Conservation (phyloP, 2,888 invertebrate species). For the Himalopsyche anomala region DNA sequence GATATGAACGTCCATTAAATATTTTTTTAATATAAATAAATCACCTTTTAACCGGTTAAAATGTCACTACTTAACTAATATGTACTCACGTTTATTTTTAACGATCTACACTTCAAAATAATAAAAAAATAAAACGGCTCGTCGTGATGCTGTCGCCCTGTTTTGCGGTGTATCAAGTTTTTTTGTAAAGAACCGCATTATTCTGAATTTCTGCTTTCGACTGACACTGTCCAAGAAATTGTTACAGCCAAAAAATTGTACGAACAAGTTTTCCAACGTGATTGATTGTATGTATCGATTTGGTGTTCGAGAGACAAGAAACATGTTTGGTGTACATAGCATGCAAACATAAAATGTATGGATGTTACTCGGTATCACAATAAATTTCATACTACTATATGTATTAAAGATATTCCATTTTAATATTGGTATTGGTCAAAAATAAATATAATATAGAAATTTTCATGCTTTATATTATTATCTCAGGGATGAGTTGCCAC, state of each 20-base stretch:
- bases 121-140: not conserved
- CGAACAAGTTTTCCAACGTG: not conserved
- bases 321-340: too few species aligned
- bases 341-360: too few species aligned
- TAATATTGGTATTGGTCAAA: too few species aligned
- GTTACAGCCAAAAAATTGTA: not conserved
- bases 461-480: too few species aligned
- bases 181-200: not conserved
- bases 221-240: not conserved
- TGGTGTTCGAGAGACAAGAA: not conserved
- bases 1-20: too few species aligned
- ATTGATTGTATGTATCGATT: not conserved
- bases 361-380: too few species aligned
- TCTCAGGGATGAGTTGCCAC: too few species aligned
- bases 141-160: not conserved
- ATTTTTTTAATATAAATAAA: too few species aligned
- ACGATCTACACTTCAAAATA: not conserved
- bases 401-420: too few species aligned
- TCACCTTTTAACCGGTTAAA: constrained; percentile 2
- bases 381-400: too few species aligned
- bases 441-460: too few species aligned
- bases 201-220: not conserved
- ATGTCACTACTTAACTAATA: constrained; percentile 9
- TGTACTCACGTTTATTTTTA: not conserved
- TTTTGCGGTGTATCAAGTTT: not conserved